These are phyloP conservation scores for Pimpla rufipes DNA, from an alignment of 2,888 invertebrate genomes.

Conservation along the genomic window DNA sequence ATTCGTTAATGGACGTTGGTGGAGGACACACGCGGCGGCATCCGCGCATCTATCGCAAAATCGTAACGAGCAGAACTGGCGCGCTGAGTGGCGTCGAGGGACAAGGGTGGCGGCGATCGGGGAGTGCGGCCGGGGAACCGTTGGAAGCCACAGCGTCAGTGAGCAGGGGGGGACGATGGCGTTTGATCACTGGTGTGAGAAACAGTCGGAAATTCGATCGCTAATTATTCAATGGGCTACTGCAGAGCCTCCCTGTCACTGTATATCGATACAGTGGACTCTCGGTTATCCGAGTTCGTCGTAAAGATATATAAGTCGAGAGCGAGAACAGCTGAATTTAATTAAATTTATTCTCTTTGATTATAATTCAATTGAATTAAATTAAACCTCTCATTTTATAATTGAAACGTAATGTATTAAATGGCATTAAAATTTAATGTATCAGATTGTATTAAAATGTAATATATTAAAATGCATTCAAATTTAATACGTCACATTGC, in stretches of 20 bases:
- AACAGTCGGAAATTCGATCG: constrained; percentile 60
- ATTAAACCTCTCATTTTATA: too few relatives aligned
- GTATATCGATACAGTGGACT: not conserved
- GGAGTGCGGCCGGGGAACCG: not conserved
- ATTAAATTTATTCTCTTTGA: too few relatives aligned
- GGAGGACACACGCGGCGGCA: not conserved
- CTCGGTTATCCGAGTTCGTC: not conserved
- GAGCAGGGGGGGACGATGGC: constrained; percentile 36
- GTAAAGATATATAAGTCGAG: too few relatives aligned
- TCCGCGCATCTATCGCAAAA: constrained; percentile 38
- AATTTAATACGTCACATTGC: too few relatives aligned
- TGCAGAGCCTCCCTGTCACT: constrained; percentile 12
- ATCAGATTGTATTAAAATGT: too few relatives aligned
- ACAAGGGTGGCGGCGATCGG: not conserved
- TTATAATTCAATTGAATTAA: too few relatives aligned
- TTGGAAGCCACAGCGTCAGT: constrained; percentile 8
- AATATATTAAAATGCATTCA: too few relatives aligned
- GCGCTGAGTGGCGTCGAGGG: constrained; percentile 7
- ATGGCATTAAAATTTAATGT: too few relatives aligned
- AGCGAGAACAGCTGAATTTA: not conserved
- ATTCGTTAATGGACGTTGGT: constrained; percentile 25
- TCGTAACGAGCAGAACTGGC: constrained; percentile 24
- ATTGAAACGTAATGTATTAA: too few relatives aligned
- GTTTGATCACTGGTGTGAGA: constrained; percentile 62
- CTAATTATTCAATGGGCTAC: constrained; percentile 63